A percentile compares a stretch with the other conserved stretches of the same genome.
Evolutionary conservation across 35 echinoderm and acorn worm species (phyloP).

Genomic region (Eucidaris tribuloides): DNA sequence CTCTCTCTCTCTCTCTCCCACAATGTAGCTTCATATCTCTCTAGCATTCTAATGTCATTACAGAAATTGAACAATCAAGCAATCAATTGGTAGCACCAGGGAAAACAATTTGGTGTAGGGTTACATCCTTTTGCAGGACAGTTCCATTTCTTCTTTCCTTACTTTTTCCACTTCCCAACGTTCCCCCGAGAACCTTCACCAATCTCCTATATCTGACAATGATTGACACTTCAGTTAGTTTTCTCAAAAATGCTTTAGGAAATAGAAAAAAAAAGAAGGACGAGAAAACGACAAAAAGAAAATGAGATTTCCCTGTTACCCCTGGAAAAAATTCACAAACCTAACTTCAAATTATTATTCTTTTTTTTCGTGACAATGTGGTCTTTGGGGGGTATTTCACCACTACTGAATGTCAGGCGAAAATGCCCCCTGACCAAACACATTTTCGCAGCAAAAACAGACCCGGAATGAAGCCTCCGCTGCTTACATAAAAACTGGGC

Average conservation of each 20-base stretch:
- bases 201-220: conserved; percentile 7
- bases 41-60: conserved; percentile 17
- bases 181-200: conserved; percentile 22
- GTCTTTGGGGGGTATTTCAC: background rate
- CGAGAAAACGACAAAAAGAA: background rate
- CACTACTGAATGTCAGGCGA: background rate
- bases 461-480: background rate
- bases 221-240: conserved; percentile 26
- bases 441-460: conserved; percentile 6
- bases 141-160: conserved; percentile 10
- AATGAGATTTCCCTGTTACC: conserved; percentile 21
- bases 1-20: background rate
- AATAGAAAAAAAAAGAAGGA: too few species aligned
- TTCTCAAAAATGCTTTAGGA: conserved; percentile 10
- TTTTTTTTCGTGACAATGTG: background rate
- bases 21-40: background rate
- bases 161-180: background rate
- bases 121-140: conserved; percentile 9
- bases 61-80: conserved; percentile 22
- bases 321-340: conserved; percentile 14
- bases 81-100: conserved; percentile 27
- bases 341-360: background rate
- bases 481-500: background rate
- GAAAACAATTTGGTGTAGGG: conserved; percentile 26
- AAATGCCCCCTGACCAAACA: background rate